Evolutionary conservation across 30 jellyfish, hydroid and myxozoan genomes (phyloP).

Genomic region (Hydra vulgaris): DNA sequence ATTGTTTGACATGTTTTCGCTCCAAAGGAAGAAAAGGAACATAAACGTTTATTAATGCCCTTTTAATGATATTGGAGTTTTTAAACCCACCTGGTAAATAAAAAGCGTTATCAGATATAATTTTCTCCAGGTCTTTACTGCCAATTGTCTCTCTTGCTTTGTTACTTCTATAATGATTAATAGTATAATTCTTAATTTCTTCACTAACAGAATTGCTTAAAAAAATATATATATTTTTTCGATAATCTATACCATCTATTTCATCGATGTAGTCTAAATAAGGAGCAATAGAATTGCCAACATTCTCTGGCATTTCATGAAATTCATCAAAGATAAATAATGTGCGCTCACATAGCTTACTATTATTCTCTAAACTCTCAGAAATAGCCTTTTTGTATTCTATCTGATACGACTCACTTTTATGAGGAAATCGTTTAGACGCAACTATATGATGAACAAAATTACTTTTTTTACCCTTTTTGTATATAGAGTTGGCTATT

Average conservation of each 20-base stretch:
- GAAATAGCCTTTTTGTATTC: conserved; percentile 29
- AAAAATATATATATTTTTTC: conserved; percentile 69
- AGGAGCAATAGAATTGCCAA: conserved; percentile 53
- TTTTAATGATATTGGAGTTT: conserved; percentile 23
- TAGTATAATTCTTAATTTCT: conserved; percentile 46
- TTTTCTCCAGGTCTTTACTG: conserved; percentile 37
- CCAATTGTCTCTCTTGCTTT: conserved; percentile 46
- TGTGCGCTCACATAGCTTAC: conserved; percentile 48
- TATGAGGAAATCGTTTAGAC: conserved; percentile 42
- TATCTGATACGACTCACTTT: background rate
- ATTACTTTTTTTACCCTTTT: conserved; percentile 59
- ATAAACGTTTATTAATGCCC: conserved; percentile 51
- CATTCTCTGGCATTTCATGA: conserved; percentile 87
- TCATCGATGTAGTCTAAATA: conserved; percentile 49
- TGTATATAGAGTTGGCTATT: conserved; percentile 52
- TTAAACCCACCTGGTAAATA: conserved; percentile 44
- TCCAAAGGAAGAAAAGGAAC: conserved; percentile 86
- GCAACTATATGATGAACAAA: conserved; percentile 44
- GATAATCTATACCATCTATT: conserved; percentile 78
- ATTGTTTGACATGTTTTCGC: conserved; percentile 45
- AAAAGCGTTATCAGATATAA: conserved; percentile 32
- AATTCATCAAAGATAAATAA: conserved; percentile 82
- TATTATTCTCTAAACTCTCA: conserved; percentile 15
- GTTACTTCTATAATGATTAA: conserved; percentile 34
- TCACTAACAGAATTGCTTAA: conserved; percentile 70